Evolutionary conservation across 2,888 invertebrate species (phyloP).

Genomic region (Oscheius sp.): DNA sequence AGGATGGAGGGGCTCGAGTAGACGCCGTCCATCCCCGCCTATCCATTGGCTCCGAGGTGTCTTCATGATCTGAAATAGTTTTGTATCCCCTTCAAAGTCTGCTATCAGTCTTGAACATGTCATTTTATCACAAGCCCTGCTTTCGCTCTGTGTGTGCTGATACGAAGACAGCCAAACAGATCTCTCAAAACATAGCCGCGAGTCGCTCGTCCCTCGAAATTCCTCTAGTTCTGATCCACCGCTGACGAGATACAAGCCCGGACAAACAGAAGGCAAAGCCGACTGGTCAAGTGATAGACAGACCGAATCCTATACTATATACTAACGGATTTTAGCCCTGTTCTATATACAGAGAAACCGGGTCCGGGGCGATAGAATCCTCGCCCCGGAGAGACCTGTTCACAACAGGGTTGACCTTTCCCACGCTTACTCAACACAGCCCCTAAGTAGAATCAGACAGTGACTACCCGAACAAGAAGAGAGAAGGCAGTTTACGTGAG

Average conservation of each 20-base stretch:
- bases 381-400: background rate
- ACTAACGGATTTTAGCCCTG: no score
- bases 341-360: no score
- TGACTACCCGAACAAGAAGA: background rate
- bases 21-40: conserved; percentile 46
- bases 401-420: conserved; percentile 15
- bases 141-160: conserved; percentile 16
- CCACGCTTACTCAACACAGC: conserved; percentile 24
- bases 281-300: background rate
- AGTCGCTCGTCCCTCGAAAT: conserved; percentile 5
- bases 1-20: background rate
- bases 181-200: conserved; percentile 19
- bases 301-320: no score
- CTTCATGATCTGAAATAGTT: conserved; percentile 50
- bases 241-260: conserved; percentile 15
- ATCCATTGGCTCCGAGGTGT: conserved; percentile 41
- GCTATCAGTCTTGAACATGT: no score
- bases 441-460: background rate
- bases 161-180: conserved; percentile 35
- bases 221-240: conserved; percentile 22
- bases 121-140: background rate
- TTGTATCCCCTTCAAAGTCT: no score
- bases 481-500: background rate
- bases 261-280: conserved; percentile 17
- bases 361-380: no score